Conservation (phyloP, 2,797 vertebrate species). For the Pagetopsis macropterus region DNA sequence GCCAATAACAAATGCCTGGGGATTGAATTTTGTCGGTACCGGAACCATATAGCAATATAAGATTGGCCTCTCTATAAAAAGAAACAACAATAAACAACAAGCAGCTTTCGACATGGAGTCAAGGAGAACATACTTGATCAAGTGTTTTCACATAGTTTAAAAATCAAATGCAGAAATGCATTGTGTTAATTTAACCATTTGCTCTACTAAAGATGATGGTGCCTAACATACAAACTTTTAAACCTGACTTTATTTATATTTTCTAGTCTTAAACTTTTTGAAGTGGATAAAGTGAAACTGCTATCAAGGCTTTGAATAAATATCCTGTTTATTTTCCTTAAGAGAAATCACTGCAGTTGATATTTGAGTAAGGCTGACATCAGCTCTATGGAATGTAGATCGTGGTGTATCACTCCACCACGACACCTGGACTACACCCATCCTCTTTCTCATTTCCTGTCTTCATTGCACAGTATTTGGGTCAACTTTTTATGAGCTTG, state of each 20-base stretch:
- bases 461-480: conserved; percentile 32
- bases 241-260: background rate
- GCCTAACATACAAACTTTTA: background rate
- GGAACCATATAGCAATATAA: no score
- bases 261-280: background rate
- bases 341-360: background rate
- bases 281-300: background rate
- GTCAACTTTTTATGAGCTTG: conserved; percentile 45
- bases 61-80: no score
- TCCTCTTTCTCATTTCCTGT: conserved; percentile 20
- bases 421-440: conserved; percentile 23
- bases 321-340: background rate
- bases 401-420: conserved; percentile 6
- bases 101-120: background rate
- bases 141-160: no score
- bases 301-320: background rate
- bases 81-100: background rate
- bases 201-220: background rate
- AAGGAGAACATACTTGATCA: background rate
- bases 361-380: background rate
- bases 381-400: background rate
- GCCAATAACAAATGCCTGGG: no score
- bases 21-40: no score
- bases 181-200: background rate
- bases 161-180: background rate